Evolutionary conservation across 2,888 invertebrate genomes (phyloP).

Genomic region (Ischnus inquisitorius): DNA sequence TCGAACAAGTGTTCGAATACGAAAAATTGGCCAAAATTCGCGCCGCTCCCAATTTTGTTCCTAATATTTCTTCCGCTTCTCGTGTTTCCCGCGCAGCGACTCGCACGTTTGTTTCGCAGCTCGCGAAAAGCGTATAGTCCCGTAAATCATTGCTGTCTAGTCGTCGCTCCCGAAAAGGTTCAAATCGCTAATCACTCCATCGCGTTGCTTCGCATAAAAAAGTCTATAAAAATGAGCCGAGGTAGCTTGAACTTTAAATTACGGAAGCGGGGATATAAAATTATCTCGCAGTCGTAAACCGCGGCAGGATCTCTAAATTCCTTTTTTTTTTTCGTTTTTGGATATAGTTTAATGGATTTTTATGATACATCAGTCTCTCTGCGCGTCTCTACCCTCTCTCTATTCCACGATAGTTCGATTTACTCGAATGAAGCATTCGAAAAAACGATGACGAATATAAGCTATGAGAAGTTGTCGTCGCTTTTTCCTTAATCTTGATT

Average conservation of each 20-base stretch:
- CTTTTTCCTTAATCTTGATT: slow-evolving; percentile 30
- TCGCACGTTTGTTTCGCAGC: slow-evolving; percentile 11
- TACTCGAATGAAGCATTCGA: slow-evolving; percentile 22
- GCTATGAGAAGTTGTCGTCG: slow-evolving; percentile 24
- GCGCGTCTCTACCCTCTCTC: slow-evolving; percentile 41
- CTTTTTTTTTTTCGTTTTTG: slow-evolving; percentile 40
- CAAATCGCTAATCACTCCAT: slow-evolving; percentile 43
- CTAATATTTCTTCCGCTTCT: slow-evolving; percentile 11
- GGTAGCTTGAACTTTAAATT: slow-evolving; percentile 57
- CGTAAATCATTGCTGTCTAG: slow-evolving; percentile 34
- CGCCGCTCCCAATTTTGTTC: not conserved
- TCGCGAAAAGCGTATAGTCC: slow-evolving; percentile 9
- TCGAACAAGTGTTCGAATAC: slow-evolving; percentile 67
- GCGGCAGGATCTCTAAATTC: not conserved
- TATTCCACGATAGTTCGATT: slow-evolving; percentile 42
- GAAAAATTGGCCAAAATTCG: not conserved
- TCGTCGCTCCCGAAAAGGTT: slow-evolving; percentile 26
- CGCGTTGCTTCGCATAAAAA: not conserved
- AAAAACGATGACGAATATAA: slow-evolving; percentile 20
- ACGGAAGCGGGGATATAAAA: slow-evolving; percentile 63
- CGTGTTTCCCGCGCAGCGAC: not conserved
- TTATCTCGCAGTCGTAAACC: slow-evolving; percentile 63
- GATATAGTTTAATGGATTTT: slow-evolving; percentile 55
- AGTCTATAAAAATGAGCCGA: slow-evolving; percentile 50
- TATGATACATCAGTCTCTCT: slow-evolving; percentile 29